Evolutionary conservation across 2,888 invertebrate species (phyloP), one percentile per base, ranked within the genome.

Genomic region (Incurvaria masculella): DNA sequence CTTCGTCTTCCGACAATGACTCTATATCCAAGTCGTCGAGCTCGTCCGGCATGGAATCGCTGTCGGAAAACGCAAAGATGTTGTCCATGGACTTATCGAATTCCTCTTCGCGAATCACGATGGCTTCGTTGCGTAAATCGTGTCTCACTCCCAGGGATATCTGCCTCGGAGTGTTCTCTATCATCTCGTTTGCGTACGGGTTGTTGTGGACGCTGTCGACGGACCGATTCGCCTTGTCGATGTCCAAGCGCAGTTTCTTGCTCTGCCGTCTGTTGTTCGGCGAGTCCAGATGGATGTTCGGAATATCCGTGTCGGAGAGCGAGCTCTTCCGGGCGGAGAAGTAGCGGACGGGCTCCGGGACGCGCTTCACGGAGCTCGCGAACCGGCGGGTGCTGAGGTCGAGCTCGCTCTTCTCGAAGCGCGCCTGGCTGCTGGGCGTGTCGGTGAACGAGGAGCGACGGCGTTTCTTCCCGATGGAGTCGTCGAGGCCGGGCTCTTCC

Each of bases 91-190:
- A 71, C 44, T 62, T 63, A 46, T 65, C 66, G 21, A 78, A 71
- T 57, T 76, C 66, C 3, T 41, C 41, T 4, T 41, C 18, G 16
- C 18, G 8, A n/a, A n/a, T n/a, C n/a, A n/a, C n/a, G n/a, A n/a
- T n/a, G n/a, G n/a, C n/a, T n/a, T n/a, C n/a, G n/a, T n/a, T n/a
- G n/a, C n/a, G n/a, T n/a, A n/a, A n/a, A n/a, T n/a, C n/a, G n/a
- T n/a, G n/a, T 14, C n/a, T 16, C 5, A 33, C 3, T 23, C 72
- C 66, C 2, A 78, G 50, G 1, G 66, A 56, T 4, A 71, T 62
- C 46, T 74, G 72, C 58, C 69, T 74, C 0, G 78, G 78, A 2
- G 78, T 78, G 45, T 78, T 78, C 51, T 78, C 78, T 2, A 64
- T 49, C 41, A 66, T 61, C 0, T 57, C 50, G 21, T 56, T 55